Percentiles rank a stretch among this genome's conserved stretches.
These are phyloP conservation scores for Acrocera orbiculus DNA, from an alignment of 2,888 invertebrate species.

Conservation along the genomic window DNA sequence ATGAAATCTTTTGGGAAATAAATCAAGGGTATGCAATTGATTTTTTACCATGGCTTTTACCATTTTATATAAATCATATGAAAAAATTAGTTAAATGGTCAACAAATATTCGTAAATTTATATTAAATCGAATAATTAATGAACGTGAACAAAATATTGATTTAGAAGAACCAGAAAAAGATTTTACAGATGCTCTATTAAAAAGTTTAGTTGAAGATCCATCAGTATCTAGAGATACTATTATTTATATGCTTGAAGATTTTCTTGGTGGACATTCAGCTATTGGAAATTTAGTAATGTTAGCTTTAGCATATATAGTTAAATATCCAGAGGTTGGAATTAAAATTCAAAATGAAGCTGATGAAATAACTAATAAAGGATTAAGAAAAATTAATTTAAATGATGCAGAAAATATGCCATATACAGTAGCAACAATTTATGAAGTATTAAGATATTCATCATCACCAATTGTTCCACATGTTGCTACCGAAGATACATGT, in stretches of 20 bases:
- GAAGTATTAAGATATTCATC: slow-evolving; percentile 65
- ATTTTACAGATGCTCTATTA: slow-evolving; percentile 64
- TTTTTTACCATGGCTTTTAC: slow-evolving; percentile 65
- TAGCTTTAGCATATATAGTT: slow-evolving; percentile 51
- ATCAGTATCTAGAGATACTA: slow-evolving; percentile 55
- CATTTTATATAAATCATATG: slow-evolving; percentile 52
- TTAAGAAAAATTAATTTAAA: slow-evolving; percentile 25
- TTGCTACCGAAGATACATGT: slow-evolving; percentile 56
- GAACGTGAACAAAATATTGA: slow-evolving; percentile 31
- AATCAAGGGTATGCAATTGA: slow-evolving; percentile 78
- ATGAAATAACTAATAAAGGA: slow-evolving; percentile 28
- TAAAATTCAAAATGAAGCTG: slow-evolving; percentile 52
- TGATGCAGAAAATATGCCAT: slow-evolving; percentile 52
- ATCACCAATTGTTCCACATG: slow-evolving; percentile 81
- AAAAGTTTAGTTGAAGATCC: slow-evolving; percentile 47
- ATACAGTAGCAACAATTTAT: slow-evolving; percentile 63
- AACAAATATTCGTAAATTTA: slow-evolving; percentile 50
- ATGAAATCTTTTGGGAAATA: slow-evolving; percentile 81
- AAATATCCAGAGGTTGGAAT: slow-evolving; percentile 45
- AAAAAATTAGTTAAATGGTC: slow-evolving; percentile 51
- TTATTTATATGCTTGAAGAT: slow-evolving; percentile 69
- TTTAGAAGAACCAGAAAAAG: slow-evolving; percentile 42
- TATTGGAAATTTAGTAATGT: slow-evolving; percentile 66
- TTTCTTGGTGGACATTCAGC: slow-evolving; percentile 80
- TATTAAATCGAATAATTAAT: slow-evolving; percentile 50